Base-by-base conservation (phyloP, 2,888 invertebrate genomes). In the Nymphalis urticae region DNA sequence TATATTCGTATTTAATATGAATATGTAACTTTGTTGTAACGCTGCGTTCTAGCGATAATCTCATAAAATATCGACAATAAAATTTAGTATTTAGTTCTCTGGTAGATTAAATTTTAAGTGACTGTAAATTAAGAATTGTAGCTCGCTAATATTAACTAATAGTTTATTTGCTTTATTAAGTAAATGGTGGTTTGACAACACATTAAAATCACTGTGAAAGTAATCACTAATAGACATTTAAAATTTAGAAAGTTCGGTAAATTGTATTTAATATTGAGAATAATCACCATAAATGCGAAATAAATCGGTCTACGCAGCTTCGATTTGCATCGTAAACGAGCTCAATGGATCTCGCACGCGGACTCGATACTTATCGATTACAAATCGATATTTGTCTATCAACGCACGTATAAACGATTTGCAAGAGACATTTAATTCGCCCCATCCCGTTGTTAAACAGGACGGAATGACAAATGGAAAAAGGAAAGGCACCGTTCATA, bases 381-480 rank as follows among this genome's bases (percentile, higher is more conserved):
- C 75, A 71, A 76, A 73, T 73, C 68, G 65, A 71, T 67, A 74
- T 68, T 77, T 73, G 71, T 36, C 69, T 70, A 67, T 76, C 83
- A 74, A 36, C 66, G 74, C 89, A 89, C 89, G 89, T 87, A 75
- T 62, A 56, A 60, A 62, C 72, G 82, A 89, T 89, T 88, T 87
- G 86, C 85, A 79, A 85, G 83, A 83, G 83, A 79, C 82, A 81
- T 80, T 83, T 81, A 84, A 88, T 85, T 81, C 83, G 72, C 79
- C 72, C 84, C 88, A 86, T 88, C 86, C 88, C 88, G 88, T 86
- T 86, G 86, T 85, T 81, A 86, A 86, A 80, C 78, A 82, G 81
- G 72, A 70, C 80, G 77, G 86, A 89, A 90, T 90, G 89, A 90
- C 85, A 82, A 87, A 91, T 90, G 84, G 85, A 81, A 85, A 89